These are phyloP conservation scores for rabbit (Oryctolagus cuniculus) DNA, from an alignment of 2,113 vertebrate genomes.

Conservation along the genomic window DNA sequence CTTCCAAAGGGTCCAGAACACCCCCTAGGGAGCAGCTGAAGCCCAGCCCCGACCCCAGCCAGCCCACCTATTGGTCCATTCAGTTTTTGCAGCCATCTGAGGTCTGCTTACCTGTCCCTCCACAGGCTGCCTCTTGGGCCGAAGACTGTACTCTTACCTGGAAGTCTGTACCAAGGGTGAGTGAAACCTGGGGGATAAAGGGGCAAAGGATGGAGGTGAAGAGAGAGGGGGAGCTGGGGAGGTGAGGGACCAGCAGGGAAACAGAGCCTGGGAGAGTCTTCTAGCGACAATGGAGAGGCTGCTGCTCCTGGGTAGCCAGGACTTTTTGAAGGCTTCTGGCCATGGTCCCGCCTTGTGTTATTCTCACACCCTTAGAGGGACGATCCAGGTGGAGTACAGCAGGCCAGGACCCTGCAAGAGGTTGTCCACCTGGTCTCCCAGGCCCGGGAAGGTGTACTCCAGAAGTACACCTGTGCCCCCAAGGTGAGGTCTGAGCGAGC, in stretches of 20 bases:
- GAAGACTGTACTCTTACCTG: constrained; percentile 89
- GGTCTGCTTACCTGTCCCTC: not conserved
- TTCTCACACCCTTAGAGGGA: constrained; percentile 88
- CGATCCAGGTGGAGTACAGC: constrained; percentile 89
- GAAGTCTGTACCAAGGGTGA: constrained; percentile 91
- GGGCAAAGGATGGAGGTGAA: not conserved
- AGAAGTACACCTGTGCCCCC: constrained; percentile 89
- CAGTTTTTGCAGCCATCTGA: not conserved
- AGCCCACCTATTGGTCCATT: constrained; percentile 18
- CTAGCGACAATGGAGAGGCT: not conserved
- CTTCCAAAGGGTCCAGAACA: not conserved
- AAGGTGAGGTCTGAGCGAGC: constrained; percentile 74
- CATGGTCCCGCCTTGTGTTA: not conserved
- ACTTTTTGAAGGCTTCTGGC: not conserved
- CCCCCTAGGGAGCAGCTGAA: not conserved
- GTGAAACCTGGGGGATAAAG: constrained; percentile 39
- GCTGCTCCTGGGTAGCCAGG: not conserved
- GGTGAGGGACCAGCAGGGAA: not conserved
- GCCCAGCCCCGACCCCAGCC: not conserved
- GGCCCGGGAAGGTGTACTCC: constrained; percentile 92
- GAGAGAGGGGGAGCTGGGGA: not conserved
- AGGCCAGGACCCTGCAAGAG: constrained; percentile 90
- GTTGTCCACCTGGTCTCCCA: constrained; percentile 90
- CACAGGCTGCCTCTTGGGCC: constrained; percentile 92
- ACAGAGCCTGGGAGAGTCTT: not conserved